Conservation (phyloP, 2,888 invertebrate genomes). For the Caenorhabditis uteleia region DNA sequence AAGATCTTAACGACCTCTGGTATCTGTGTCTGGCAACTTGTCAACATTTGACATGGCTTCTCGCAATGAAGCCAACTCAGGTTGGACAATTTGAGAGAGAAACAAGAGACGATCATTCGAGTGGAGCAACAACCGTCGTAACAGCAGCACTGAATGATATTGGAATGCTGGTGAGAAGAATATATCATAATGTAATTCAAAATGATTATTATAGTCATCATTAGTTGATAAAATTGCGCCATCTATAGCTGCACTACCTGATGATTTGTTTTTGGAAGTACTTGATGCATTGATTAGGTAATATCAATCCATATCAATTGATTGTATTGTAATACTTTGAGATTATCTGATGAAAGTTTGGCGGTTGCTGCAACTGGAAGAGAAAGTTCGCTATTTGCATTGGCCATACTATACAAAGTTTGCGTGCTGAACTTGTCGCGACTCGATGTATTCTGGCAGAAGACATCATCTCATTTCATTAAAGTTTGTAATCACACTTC, state of each 20-base stretch:
- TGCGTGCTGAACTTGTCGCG: constrained; percentile 17
- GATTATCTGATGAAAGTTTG: constrained; percentile 48
- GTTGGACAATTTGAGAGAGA: constrained; percentile 78
- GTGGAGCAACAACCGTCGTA: constrained; percentile 34
- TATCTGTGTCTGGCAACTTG: constrained; percentile 87
- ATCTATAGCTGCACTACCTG: constrained; percentile 18
- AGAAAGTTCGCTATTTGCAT: constrained; percentile 42
- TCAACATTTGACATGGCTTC: constrained; percentile 88
- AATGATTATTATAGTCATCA: too few relatives aligned
- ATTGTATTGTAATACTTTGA: constrained; percentile 3
- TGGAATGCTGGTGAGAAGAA: too few relatives aligned
- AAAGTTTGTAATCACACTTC: constrained; percentile 65
- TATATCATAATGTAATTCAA: too few relatives aligned
- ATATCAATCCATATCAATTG: too few relatives aligned
- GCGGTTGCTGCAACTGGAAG: constrained; percentile 44
- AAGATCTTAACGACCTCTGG: constrained; percentile 22
- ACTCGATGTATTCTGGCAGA: constrained; percentile 37
- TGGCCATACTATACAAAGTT: constrained; percentile 40
- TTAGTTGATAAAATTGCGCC: constrained; percentile 45
- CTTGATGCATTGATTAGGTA: constrained; percentile 21
- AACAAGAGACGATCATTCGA: constrained; percentile 28
- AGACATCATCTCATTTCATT: constrained; percentile 38
- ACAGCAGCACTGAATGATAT: constrained; percentile 45
- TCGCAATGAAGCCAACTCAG: constrained; percentile 91
- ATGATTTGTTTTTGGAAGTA: constrained; percentile 11